Percentiles rank a stretch among this genome's conserved stretches.
Conservation (phyloP, 1,140 invertebrate genomes). For the Drosophila ananassae region DNA sequence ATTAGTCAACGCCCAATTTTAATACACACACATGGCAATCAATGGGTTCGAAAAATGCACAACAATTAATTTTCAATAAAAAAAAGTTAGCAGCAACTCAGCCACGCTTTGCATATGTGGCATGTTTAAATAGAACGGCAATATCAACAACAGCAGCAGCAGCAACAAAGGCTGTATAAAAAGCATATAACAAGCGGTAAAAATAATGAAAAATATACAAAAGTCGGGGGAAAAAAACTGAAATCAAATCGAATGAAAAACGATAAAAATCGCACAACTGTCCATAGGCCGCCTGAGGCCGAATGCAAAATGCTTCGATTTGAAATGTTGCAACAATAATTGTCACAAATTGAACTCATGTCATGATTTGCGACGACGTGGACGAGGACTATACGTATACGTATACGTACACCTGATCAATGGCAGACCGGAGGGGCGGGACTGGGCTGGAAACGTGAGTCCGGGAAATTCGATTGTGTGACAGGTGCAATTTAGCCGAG, state of each 20-base stretch:
- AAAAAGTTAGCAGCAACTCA: conserved; percentile 27
- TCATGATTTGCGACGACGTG: conserved; percentile 58
- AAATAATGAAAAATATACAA: conserved; percentile 48
- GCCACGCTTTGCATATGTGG: conserved; percentile 41
- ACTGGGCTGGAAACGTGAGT: conserved; percentile 10
- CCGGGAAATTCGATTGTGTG: conserved; percentile 52
- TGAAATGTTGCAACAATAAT: conserved; percentile 70
- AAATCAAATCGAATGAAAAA: conserved; percentile 59
- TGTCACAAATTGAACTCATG: conserved; percentile 69
- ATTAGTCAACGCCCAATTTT: conserved; percentile 54
- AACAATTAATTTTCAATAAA: conserved; percentile 58
- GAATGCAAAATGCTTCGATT: conserved; percentile 63
- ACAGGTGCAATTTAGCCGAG: conserved; percentile 61
- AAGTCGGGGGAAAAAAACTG: conserved; percentile 28
- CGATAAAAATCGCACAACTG: conserved; percentile 62
- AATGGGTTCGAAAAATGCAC: conserved; percentile 49
- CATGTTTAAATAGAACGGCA: conserved; percentile 40
- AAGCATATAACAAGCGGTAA: conserved; percentile 35
- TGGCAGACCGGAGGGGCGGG: not conserved
- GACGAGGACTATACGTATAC: conserved; percentile 9
- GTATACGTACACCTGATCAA: conserved; percentile 16
- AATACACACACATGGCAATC: conserved; percentile 11
- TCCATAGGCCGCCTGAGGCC: conserved; percentile 51
- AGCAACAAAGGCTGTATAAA: conserved; percentile 29
- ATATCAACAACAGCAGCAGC: conserved; percentile 17